phyloP scores from a whole-genome alignment of 2,888 invertebrate species.

The Catocala nupta region DNA sequence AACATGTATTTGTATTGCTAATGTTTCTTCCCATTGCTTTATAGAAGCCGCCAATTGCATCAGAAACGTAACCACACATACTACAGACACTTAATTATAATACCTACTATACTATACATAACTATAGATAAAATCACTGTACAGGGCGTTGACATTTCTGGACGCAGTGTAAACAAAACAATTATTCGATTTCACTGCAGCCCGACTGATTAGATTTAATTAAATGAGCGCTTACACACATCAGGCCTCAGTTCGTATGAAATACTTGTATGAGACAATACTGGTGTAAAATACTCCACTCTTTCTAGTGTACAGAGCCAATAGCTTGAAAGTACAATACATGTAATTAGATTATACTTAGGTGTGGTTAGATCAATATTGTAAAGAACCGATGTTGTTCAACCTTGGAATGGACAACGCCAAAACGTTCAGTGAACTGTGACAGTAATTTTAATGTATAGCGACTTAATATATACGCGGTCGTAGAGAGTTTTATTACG shows the following conservation, averaged over 20 bases:
- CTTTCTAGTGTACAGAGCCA: slow-evolving; percentile 8
- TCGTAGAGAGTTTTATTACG: slow-evolving; percentile 12
- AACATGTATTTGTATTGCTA: too few species aligned
- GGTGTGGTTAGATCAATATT: slow-evolving; percentile 55
- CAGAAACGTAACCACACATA: not conserved
- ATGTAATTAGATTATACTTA: slow-evolving; percentile 55
- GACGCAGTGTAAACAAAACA: slow-evolving; percentile 56
- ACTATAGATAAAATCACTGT: slow-evolving; percentile 29
- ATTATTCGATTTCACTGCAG: slow-evolving; percentile 47
- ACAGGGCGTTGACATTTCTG: slow-evolving; percentile 56
- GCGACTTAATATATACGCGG: slow-evolving; percentile 7
- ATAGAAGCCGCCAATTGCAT: not conserved
- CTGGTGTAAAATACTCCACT: slow-evolving; percentile 10
- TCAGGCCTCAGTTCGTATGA: slow-evolving; percentile 27
- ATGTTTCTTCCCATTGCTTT: too few species aligned
- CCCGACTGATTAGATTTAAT: slow-evolving; percentile 47
- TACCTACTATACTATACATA: slow-evolving; percentile 2
- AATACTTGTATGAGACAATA: slow-evolving; percentile 3
- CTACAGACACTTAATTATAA: not conserved
- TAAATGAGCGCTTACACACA: slow-evolving; percentile 46
- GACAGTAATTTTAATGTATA: slow-evolving; percentile 20
- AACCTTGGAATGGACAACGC: slow-evolving; percentile 50
- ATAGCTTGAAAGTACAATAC: slow-evolving; percentile 25
- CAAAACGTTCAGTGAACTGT: slow-evolving; percentile 54
- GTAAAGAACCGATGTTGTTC: slow-evolving; percentile 34